Conservation (phyloP, 2,113 vertebrate species). For the Ptilorrhoa leucosticta region DNA sequence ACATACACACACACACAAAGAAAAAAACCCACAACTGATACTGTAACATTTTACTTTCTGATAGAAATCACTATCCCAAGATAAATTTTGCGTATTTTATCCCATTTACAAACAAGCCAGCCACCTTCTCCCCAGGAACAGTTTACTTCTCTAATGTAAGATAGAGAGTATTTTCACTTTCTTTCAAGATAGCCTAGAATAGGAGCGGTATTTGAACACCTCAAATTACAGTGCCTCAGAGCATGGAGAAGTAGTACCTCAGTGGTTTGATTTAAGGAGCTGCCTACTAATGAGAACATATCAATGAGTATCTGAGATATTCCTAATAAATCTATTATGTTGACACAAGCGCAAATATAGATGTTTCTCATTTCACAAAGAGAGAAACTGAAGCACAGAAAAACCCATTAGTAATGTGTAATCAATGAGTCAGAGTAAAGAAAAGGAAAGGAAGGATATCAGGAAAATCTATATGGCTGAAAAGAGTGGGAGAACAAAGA, state of each 20-base stretch:
- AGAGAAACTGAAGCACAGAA: neutral
- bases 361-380: neutral
- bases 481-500: constrained; percentile 9
- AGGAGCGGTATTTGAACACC: neutral
- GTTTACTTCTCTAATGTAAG: neutral
- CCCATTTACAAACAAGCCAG: neutral
- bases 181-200: neutral
- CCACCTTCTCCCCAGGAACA: neutral
- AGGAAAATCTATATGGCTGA: neutral
- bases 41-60: neutral
- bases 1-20: neutral
- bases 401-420: constrained; percentile 2
- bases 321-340: constrained; percentile 4
- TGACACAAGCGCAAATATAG: neutral
- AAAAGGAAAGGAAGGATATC: neutral
- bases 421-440: constrained; percentile 29
- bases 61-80: neutral
- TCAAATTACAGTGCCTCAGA: neutral
- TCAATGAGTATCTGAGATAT: neutral
- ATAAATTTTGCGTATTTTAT: neutral
- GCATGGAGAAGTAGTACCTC: neutral
- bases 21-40: neutral
- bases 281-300: neutral
- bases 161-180: neutral
- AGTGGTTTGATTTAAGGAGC: neutral